Conservation (phyloP, 2,113 vertebrate genomes). For the Halcyon malimbica region DNA sequence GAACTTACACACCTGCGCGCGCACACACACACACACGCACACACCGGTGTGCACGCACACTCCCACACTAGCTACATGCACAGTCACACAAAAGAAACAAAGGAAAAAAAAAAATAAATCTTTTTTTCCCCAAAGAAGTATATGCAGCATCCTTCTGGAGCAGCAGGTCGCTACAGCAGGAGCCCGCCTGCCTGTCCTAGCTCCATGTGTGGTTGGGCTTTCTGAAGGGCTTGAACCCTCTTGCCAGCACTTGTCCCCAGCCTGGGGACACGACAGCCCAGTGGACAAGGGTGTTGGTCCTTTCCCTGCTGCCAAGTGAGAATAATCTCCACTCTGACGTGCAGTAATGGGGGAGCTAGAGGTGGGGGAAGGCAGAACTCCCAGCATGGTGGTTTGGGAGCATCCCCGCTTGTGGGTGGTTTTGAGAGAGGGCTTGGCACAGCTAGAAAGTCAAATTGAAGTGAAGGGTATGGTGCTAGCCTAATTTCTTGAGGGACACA, state of each 20-base stretch:
- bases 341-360: slow-evolving; percentile 8
- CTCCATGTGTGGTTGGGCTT: slow-evolving; percentile 28
- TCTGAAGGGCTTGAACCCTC: slow-evolving; percentile 35
- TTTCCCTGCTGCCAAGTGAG: slow-evolving; percentile 54
- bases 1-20: neutral
- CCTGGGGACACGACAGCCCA: slow-evolving; percentile 42
- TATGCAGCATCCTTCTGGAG: slow-evolving; percentile 67
- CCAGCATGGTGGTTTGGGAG: slow-evolving; percentile 75
- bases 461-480: slow-evolving; percentile 11
- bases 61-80: slow-evolving; percentile 62
- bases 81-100: slow-evolving; percentile 64
- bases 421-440: slow-evolving; percentile 85
- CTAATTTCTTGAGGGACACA: slow-evolving; percentile 68
- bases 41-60: neutral
- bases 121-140: slow-evolving; percentile 61
- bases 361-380: neutral
- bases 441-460: slow-evolving; percentile 72
- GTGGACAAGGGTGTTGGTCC: slow-evolving; percentile 50
- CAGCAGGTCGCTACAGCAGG: slow-evolving; percentile 81
- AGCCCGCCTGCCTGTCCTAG: slow-evolving; percentile 84
- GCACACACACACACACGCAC: slow-evolving; percentile 21
- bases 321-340: slow-evolving; percentile 13
- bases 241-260: neutral
- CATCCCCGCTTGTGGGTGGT: slow-evolving; percentile 70
- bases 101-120: neutral